A percentile compares a stretch with the other conserved stretches of the same genome.
phyloP scores from a whole-genome alignment of 2,888 invertebrate species.

The Diarsia dahlii region DNA sequence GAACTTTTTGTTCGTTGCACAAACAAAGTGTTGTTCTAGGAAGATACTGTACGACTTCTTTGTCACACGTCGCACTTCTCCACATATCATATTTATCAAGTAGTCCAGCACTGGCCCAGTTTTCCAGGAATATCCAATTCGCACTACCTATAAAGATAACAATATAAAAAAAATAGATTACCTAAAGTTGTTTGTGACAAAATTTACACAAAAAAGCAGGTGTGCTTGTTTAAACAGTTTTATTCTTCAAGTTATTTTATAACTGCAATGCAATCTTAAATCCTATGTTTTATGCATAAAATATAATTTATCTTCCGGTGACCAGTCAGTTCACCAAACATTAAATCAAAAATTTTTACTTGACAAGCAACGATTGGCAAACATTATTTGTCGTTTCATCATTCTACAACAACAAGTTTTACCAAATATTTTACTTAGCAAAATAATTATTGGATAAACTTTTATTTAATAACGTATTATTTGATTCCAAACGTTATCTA shows the following conservation, averaged over 20 bases:
- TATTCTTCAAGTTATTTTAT: not conserved
- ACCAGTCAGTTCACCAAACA: too few species aligned
- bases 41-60: slow-evolving; percentile 78
- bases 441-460: too few species aligned
- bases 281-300: not conserved
- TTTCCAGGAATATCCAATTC: slow-evolving; percentile 58
- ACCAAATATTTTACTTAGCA: too few species aligned
- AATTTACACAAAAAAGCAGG: slow-evolving; percentile 16
- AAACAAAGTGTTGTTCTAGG: slow-evolving; percentile 80
- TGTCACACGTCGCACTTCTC: slow-evolving; percentile 69
- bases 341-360: too few species aligned
- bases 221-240: not conserved
- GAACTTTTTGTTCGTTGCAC: slow-evolving; percentile 73
- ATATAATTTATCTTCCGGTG: too few species aligned
- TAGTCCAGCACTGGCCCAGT: slow-evolving; percentile 67
- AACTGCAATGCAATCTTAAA: not conserved
- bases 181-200: slow-evolving; percentile 32
- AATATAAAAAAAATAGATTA: slow-evolving; percentile 39
- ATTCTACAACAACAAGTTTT: too few species aligned
- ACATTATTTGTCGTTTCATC: too few species aligned
- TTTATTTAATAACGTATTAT: too few species aligned
- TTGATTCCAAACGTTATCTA: too few species aligned
- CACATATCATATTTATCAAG: slow-evolving; percentile 66
- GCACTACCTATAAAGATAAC: slow-evolving; percentile 49
- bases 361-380: too few species aligned